Evolutionary conservation across 2,888 invertebrate genomes (phyloP).

Genomic region (Poecilus cupreus): DNA sequence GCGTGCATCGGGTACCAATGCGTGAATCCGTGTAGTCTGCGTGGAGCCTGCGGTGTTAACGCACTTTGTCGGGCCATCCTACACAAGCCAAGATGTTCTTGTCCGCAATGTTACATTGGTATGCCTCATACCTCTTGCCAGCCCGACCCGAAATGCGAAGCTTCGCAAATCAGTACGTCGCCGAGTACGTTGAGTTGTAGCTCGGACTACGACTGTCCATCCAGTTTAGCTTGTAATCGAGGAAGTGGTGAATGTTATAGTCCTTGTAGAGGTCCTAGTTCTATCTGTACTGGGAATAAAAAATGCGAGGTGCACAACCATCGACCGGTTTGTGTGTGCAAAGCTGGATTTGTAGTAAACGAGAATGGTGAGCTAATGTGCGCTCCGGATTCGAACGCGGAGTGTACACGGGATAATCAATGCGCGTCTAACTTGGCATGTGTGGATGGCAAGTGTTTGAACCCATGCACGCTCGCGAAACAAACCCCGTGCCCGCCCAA

Average conservation of each 20-base stretch:
- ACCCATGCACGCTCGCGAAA: conserved; percentile 84
- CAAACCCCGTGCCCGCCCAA: conserved; percentile 84
- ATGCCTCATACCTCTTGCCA: conserved; percentile 86
- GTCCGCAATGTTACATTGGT: conserved; percentile 91
- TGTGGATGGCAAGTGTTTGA: conserved; percentile 87
- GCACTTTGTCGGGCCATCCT: conserved; percentile 90
- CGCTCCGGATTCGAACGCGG: conserved; percentile 83
- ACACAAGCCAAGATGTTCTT: conserved; percentile 91
- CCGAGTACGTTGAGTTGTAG: conserved; percentile 76
- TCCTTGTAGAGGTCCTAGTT: conserved; percentile 82
- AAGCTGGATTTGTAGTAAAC: conserved; percentile 90
- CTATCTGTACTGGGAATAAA: conserved; percentile 87
- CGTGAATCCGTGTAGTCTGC: conserved; percentile 91
- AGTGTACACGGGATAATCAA: conserved; percentile 87
- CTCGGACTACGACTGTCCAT: conserved; percentile 82
- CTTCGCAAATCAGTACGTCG: conserved; percentile 77
- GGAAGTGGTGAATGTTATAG: conserved; percentile 84
- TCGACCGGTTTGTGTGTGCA: conserved; percentile 90
- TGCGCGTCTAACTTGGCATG: conserved; percentile 92
- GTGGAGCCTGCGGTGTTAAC: conserved; percentile 92
- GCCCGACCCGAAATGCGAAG: conserved; percentile 86
- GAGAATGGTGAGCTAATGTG: conserved; percentile 91
- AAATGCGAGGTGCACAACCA: conserved; percentile 92
- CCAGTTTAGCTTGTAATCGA: conserved; percentile 83
- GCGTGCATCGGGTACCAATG: conserved; percentile 94